These are phyloP conservation scores for Spinibarbus caldwelli DNA, from an alignment of 2,797 vertebrate species.

Conservation along the genomic window DNA sequence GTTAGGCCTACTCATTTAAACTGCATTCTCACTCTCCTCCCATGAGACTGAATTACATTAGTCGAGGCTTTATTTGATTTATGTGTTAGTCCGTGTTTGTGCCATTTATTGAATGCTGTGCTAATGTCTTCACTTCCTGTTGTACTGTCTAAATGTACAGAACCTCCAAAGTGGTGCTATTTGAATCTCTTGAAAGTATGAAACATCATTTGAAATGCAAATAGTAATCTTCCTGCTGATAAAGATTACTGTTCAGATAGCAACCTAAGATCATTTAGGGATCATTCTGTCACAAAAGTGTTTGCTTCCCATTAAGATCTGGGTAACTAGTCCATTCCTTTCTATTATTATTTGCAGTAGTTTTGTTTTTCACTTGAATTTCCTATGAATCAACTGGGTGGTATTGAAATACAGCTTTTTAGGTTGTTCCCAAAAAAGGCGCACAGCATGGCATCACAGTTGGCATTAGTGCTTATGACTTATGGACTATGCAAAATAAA, in stretches of 20 bases:
- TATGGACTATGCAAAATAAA: not conserved
- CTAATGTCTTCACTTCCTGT: slow-evolving; percentile 26
- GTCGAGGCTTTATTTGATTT: slow-evolving; percentile 6
- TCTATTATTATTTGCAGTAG: not conserved
- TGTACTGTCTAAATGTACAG: not conserved
- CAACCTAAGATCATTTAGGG: not conserved
- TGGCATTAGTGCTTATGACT: not conserved
- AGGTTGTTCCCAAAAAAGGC: not conserved
- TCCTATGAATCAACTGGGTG: not conserved
- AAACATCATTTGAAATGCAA: slow-evolving; percentile 7
- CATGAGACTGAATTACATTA: not conserved
- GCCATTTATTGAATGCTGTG: slow-evolving; percentile 7
- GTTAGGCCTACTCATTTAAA: not conserved
- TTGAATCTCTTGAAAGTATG: not conserved
- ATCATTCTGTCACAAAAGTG: not conserved
- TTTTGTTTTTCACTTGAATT: not conserved
- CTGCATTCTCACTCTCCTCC: not conserved
- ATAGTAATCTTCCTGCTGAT: not conserved
- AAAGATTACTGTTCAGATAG: not conserved
- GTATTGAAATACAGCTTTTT: not conserved
- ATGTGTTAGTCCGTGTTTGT: not conserved
- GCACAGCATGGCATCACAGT: not conserved
- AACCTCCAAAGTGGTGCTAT: not conserved
- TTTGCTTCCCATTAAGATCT: not conserved
- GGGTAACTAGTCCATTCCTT: not conserved